Percentiles rank a stretch among this genome's conserved stretches.
Conservation (phyloP, 2,888 invertebrate genomes). For the Drosophila vallismaia region DNA sequence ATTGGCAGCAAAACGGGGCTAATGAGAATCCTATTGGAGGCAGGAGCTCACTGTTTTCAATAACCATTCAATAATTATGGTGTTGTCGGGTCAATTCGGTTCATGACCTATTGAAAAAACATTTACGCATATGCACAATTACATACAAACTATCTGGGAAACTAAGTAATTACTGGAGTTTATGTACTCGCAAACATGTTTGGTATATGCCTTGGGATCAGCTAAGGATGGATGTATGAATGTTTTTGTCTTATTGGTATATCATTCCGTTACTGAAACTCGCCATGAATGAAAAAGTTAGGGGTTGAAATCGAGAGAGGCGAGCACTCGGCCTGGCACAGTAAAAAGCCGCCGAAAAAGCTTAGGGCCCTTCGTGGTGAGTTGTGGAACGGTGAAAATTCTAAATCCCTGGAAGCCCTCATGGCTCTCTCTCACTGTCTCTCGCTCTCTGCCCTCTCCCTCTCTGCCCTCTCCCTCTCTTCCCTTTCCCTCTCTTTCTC, state of each 20-base stretch:
- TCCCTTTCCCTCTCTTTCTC: neutral
- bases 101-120: constrained; percentile 70
- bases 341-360: constrained; percentile 34
- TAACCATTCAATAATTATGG: constrained; percentile 48
- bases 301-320: constrained; percentile 58
- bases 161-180: neutral
- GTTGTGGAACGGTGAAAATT: constrained; percentile 47
- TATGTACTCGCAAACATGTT: neutral
- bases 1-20: constrained; percentile 5
- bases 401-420: constrained; percentile 38
- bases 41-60: constrained; percentile 5
- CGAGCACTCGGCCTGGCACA: constrained; percentile 3
- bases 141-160: constrained; percentile 4
- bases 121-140: constrained; percentile 7
- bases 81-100: constrained; percentile 67
- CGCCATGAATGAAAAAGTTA: constrained; percentile 71
- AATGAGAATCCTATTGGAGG: constrained; percentile 20
- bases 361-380: constrained; percentile 55
- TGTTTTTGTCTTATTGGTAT: constrained; percentile 53
- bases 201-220: neutral
- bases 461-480: too few species aligned
- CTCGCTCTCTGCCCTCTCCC: neutral
- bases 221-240: constrained; percentile 15
- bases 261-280: constrained; percentile 71
- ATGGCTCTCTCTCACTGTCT: too few species aligned